A percentile compares a stretch with the other conserved stretches of the same genome.
phyloP scores from a whole-genome alignment of 2,113 vertebrate genomes.

The Gambusia holbrooki region DNA sequence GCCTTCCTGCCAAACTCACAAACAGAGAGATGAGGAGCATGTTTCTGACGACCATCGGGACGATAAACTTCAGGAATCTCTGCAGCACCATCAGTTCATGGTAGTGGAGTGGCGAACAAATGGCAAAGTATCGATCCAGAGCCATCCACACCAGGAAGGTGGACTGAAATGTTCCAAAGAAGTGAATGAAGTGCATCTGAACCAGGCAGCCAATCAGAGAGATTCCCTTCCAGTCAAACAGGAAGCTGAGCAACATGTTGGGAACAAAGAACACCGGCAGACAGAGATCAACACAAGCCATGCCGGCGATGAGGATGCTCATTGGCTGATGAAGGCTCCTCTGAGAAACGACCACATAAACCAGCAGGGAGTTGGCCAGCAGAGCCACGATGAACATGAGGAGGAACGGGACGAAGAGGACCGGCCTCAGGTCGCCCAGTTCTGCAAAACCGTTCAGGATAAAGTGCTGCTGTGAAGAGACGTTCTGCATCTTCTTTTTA shows the following conservation, averaged over 20 bases:
- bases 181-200: constrained; percentile 36
- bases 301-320: constrained; percentile 43
- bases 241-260: constrained; percentile 49
- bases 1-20: constrained; percentile 6
- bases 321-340: constrained; percentile 44
- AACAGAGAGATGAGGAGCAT: background rate
- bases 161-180: constrained; percentile 9
- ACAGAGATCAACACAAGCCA: constrained; percentile 25
- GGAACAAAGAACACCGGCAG: constrained; percentile 27
- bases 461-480: constrained; percentile 20
- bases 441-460: constrained; percentile 18
- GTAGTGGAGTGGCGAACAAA: constrained; percentile 40
- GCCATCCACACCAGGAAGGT: constrained; percentile 43
- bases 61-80: constrained; percentile 8
- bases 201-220: constrained; percentile 40
- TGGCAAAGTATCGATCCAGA: constrained; percentile 50
- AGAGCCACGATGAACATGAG: constrained; percentile 7
- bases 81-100: constrained; percentile 11
- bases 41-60: constrained; percentile 28
- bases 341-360: constrained; percentile 20
- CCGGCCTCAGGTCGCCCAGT: constrained; percentile 23
- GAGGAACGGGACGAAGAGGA: constrained; percentile 44
- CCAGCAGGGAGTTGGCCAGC: constrained; percentile 4
- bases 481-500: constrained; percentile 7
- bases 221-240: constrained; percentile 40